These are phyloP conservation scores for Leptothorax acervorum DNA, from an alignment of 2,888 invertebrate species.

Conservation along the genomic window DNA sequence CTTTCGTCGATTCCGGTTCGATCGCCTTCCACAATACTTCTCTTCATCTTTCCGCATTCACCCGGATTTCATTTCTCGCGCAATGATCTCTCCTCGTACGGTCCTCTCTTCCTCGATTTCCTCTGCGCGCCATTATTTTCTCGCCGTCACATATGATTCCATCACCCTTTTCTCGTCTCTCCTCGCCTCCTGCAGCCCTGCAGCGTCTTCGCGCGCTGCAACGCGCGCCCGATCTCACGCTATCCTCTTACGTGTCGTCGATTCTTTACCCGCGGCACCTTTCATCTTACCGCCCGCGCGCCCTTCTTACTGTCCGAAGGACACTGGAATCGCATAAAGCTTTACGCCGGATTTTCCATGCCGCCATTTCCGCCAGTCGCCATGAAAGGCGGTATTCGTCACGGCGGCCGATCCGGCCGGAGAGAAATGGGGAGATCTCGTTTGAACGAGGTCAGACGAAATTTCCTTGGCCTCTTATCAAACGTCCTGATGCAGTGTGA, in stretches of 20 bases:
- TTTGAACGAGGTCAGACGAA: constrained; percentile 45
- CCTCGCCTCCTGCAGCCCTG: background rate
- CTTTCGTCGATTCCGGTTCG: constrained; percentile 29
- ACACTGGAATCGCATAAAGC: constrained; percentile 60
- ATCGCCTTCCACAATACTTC: constrained; percentile 28
- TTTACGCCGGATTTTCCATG: constrained; percentile 59
- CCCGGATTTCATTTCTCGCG: constrained; percentile 45
- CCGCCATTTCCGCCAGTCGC: constrained; percentile 44
- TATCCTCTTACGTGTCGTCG: constrained; percentile 58
- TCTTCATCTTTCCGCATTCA: constrained; percentile 34
- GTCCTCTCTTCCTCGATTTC: constrained; percentile 30
- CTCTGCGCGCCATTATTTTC: constrained; percentile 39
- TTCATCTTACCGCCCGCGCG: constrained; percentile 17
- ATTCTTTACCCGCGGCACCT: constrained; percentile 41
- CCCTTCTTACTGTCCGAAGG: constrained; percentile 40
- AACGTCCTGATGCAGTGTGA: background rate
- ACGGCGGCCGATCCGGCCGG: constrained; percentile 34
- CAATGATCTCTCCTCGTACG: constrained; percentile 20
- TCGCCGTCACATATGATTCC: background rate
- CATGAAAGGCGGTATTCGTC: constrained; percentile 57
- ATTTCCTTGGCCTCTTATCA: constrained; percentile 49
- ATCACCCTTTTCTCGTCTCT: background rate
- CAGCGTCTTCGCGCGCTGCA: constrained; percentile 50
- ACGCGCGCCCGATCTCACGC: constrained; percentile 50
- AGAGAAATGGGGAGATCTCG: constrained; percentile 42